These are phyloP conservation scores for Monopterus albus DNA, from an alignment of 2,113 vertebrate species.

Conservation along the genomic window DNA sequence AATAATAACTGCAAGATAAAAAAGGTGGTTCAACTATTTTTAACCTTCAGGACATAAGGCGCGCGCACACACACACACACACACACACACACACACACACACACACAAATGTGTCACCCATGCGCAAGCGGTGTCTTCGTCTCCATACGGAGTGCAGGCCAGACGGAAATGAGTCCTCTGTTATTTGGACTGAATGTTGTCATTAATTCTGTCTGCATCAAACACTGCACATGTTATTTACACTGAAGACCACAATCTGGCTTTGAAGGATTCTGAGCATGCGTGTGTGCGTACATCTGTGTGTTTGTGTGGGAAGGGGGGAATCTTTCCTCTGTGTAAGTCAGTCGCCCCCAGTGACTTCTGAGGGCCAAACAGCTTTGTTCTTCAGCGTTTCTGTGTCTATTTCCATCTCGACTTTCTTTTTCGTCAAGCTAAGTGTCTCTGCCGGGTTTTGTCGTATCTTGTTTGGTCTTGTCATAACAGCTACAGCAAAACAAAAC, in stretches of 20 bases:
- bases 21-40: neutral
- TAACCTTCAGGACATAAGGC: neutral
- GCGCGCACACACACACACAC: conserved; percentile 2
- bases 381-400: conserved; percentile 43
- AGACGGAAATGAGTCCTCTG: conserved; percentile 78
- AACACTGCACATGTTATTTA: conserved; percentile 83
- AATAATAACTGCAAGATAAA: neutral
- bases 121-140: conserved; percentile 54
- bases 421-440: neutral
- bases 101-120: conserved; percentile 26
- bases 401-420: neutral
- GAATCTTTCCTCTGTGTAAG: conserved; percentile 29
- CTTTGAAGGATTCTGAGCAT: conserved; percentile 67
- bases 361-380: conserved; percentile 75
- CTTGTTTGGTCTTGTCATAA: conserved; percentile 60
- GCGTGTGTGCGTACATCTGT: conserved; percentile 31
- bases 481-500: conserved; percentile 5
- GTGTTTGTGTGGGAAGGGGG: neutral
- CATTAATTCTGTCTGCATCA: conserved; percentile 83
- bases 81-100: conserved; percentile 21
- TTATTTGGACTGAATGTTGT: conserved; percentile 82
- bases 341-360: conserved; percentile 70
- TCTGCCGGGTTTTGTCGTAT: neutral
- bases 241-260: conserved; percentile 82
- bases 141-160: conserved; percentile 56